Percentiles rank a stretch among this genome's conserved stretches.
These are phyloP conservation scores for Patella vulgata DNA, from an alignment of 1,140 invertebrate species.

Conservation along the genomic window DNA sequence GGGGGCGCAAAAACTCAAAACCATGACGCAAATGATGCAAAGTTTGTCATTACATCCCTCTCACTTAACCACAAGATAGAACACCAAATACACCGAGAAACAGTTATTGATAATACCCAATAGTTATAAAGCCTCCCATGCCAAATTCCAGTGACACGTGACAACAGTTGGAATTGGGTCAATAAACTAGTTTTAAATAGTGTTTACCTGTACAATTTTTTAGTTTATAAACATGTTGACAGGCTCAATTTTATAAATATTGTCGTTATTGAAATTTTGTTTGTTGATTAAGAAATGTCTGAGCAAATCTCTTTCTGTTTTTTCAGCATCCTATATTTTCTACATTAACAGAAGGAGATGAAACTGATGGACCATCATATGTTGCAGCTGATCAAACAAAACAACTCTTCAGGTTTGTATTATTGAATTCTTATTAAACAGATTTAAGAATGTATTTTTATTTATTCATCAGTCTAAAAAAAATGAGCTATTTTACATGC, in stretches of 20 bases:
- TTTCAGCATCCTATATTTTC: slow-evolving; percentile 24
- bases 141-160: too few relatives aligned
- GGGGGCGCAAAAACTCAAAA: too few relatives aligned
- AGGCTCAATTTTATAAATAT: not conserved
- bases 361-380: slow-evolving; percentile 17
- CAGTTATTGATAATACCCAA: not conserved
- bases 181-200: not conserved
- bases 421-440: not conserved
- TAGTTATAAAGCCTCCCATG: not conserved
- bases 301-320: too few relatives aligned
- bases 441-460: not conserved
- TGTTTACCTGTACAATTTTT: not conserved
- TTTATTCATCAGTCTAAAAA: not conserved
- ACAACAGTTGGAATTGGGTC: too few relatives aligned
- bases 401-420: slow-evolving; percentile 20
- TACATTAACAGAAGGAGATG: slow-evolving; percentile 17
- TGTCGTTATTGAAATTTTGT: not conserved
- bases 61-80: too few relatives aligned
- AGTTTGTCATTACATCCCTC: too few relatives aligned
- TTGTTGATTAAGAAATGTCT: not conserved
- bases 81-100: too few relatives aligned
- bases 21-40: too few relatives aligned
- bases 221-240: not conserved
- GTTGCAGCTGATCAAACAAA: slow-evolving; percentile 21
- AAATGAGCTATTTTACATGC: not conserved